A percentile compares a stretch with the other conserved stretches of the same genome.
phyloP scores from a whole-genome alignment of 2,113 vertebrate species.

The Phylloscopus trochiloides region DNA sequence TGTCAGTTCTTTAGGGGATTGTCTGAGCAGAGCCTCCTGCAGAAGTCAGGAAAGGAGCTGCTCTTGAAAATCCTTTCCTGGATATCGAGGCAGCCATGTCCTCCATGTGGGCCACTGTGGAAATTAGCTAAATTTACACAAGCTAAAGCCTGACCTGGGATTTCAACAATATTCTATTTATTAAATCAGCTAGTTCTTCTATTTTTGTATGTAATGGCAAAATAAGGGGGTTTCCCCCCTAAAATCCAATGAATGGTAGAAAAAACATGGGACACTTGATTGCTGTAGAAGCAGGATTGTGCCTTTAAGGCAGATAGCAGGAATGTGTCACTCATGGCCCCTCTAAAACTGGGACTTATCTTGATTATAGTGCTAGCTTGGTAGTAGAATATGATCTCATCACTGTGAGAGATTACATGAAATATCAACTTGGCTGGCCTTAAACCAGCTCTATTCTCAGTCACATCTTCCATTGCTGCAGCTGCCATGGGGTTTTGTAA shows the following conservation, averaged over 20 bases:
- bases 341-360: conserved; percentile 40
- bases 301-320: conserved; percentile 7
- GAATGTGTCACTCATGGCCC: conserved; percentile 15
- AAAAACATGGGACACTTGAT: background rate
- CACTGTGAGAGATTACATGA: conserved; percentile 65
- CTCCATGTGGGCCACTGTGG: background rate
- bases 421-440: conserved; percentile 63
- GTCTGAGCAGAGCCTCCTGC: background rate
- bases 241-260: background rate
- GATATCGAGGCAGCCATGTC: accelerated
- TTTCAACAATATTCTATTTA: background rate
- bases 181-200: background rate
- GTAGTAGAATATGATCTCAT: conserved; percentile 68
- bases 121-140: background rate
- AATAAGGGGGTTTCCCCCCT: background rate
- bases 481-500: conserved; percentile 45
- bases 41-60: background rate
- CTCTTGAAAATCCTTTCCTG: background rate
- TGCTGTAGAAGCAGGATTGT: background rate
- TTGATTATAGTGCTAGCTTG: conserved; percentile 55
- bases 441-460: conserved; percentile 53
- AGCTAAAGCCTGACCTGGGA: background rate
- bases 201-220: background rate
- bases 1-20: background rate
- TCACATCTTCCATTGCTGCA: conserved; percentile 52